These are phyloP conservation scores for Epistrophe grossulariae DNA, from an alignment of 2,888 invertebrate genomes.

Conservation along the genomic window DNA sequence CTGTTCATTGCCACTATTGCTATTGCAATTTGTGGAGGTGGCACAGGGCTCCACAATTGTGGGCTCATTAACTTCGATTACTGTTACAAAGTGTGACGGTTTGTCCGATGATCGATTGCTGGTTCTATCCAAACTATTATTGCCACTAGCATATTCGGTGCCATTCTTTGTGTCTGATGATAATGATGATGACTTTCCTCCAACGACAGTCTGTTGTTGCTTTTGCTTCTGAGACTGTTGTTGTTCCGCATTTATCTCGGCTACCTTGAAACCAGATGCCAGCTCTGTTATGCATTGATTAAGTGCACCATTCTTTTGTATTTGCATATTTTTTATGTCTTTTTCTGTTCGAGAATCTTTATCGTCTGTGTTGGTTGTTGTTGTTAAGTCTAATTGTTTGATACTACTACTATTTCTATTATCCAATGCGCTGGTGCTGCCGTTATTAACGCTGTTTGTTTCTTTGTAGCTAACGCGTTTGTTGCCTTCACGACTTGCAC, in stretches of 20 bases:
- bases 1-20: conserved; percentile 23
- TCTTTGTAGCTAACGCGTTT: conserved; percentile 73
- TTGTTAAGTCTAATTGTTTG: conserved; percentile 76
- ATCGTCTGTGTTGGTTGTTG: conserved; percentile 77
- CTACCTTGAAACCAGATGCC: conserved; percentile 85
- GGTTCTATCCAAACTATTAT: conserved; percentile 78
- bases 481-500: conserved; percentile 71
- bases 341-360: conserved; percentile 83
- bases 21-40: conserved; percentile 40
- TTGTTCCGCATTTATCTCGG: conserved; percentile 85
- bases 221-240: conserved; percentile 68
- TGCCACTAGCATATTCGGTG: conserved; percentile 77
- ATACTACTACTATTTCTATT: conserved; percentile 76
- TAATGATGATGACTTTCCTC: conserved; percentile 71
- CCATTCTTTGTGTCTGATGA: conserved; percentile 76
- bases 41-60: conserved; percentile 70
- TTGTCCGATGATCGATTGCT: conserved; percentile 60
- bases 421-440: conserved; percentile 58
- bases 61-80: conserved; percentile 94
- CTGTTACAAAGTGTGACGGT: conserved; percentile 90
- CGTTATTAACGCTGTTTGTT: conserved; percentile 58
- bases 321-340: conserved; percentile 80
- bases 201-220: conserved; percentile 47
- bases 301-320: conserved; percentile 82
- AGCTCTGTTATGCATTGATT: conserved; percentile 90